These are phyloP conservation scores for Nomada fucata DNA, from an alignment of 2,888 invertebrate species.

Conservation along the genomic window DNA sequence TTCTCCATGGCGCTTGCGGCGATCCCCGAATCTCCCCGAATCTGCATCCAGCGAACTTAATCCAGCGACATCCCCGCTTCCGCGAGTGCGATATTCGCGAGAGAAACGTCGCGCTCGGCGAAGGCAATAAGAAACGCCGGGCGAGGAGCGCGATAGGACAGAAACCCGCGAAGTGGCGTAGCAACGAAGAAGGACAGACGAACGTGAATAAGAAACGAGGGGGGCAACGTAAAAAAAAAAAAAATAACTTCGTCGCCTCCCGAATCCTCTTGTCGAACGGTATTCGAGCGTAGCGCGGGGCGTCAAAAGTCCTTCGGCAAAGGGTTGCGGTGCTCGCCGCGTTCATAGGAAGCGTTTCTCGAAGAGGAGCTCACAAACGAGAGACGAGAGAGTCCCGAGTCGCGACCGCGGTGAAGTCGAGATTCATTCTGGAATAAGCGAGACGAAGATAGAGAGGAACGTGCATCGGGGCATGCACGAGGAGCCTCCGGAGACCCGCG, in stretches of 20 bases:
- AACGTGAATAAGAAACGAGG: not conserved
- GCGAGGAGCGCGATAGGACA: not conserved
- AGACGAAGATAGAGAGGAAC: slow-evolving; percentile 29
- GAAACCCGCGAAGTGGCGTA: not conserved
- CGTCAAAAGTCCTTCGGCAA: slow-evolving; percentile 62
- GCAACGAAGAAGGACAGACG: not conserved
- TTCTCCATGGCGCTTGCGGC: not conserved
- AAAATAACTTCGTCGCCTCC: slow-evolving; percentile 58
- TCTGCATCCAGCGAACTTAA: not conserved
- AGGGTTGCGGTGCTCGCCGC: slow-evolving; percentile 59
- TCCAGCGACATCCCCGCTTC: not conserved
- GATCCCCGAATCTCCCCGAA: not conserved
- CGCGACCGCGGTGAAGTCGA: slow-evolving; percentile 32
- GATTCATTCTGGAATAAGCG: slow-evolving; percentile 27
- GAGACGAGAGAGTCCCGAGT: slow-evolving; percentile 44
- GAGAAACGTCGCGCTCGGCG: no score
- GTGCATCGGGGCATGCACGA: slow-evolving; percentile 75
- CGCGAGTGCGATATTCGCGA: not conserved
- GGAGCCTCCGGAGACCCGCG: slow-evolving; percentile 49
- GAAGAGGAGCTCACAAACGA: slow-evolving; percentile 46
- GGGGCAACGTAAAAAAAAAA: slow-evolving; percentile 1
- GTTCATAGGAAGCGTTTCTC: slow-evolving; percentile 60
- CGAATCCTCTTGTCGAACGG: slow-evolving; percentile 66
- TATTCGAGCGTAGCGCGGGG: slow-evolving; percentile 60
- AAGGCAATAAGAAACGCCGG: not conserved